These are phyloP conservation scores for Forbesichthys agassizii DNA, from an alignment of 2,113 vertebrate species.

Conservation along the genomic window DNA sequence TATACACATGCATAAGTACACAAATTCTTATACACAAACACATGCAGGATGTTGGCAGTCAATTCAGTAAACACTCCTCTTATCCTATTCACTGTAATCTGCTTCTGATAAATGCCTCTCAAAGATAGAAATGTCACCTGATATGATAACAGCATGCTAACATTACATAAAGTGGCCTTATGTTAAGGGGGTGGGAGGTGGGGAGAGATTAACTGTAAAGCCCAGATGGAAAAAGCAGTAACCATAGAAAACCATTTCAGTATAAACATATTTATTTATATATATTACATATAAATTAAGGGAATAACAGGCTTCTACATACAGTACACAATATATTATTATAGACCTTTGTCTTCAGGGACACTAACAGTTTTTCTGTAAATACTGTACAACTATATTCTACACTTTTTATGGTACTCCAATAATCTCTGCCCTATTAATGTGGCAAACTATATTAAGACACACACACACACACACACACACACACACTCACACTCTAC, in stretches of 20 bases:
- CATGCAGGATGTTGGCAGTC: slow-evolving; percentile 73
- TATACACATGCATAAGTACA: slow-evolving; percentile 37
- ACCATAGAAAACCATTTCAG: slow-evolving; percentile 34
- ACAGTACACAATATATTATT: background rate
- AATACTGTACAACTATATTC: background rate
- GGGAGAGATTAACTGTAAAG: slow-evolving; percentile 64
- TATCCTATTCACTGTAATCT: slow-evolving; percentile 75
- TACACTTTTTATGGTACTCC: background rate
- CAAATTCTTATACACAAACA: slow-evolving; percentile 41
- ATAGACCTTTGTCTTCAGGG: background rate
- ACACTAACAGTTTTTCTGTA: background rate
- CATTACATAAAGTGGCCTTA: slow-evolving; percentile 71
- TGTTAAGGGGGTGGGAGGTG: slow-evolving; percentile 56
- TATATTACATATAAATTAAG: slow-evolving; percentile 15
- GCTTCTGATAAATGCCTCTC: slow-evolving; percentile 78
- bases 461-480: background rate
- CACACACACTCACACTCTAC: background rate
- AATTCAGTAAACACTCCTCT: slow-evolving; percentile 77
- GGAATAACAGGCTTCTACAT: background rate
- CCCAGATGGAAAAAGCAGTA: slow-evolving; percentile 44
- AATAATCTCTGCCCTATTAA: background rate
- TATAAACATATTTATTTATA: slow-evolving; percentile 25
- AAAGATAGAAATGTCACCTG: slow-evolving; percentile 81
- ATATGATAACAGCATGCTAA: slow-evolving; percentile 72
- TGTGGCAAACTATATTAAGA: background rate